A percentile compares a stretch with the other conserved stretches of the same genome.
Evolutionary conservation across 2,113 vertebrate genomes (phyloP).

Genomic region (Alosa alosa): DNA sequence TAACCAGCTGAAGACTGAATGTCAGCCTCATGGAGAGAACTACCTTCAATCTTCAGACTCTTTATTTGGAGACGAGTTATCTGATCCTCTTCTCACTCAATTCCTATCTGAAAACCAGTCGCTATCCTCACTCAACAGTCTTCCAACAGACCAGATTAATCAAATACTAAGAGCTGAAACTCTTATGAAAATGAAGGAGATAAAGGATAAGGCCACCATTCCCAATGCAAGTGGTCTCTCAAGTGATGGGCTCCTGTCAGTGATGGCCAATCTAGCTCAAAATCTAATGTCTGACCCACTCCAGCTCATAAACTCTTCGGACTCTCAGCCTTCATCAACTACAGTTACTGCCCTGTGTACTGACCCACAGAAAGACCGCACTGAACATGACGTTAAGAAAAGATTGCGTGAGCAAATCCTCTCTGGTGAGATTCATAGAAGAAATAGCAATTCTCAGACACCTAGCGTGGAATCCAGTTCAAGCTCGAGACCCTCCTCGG

Average conservation of each 20-base stretch:
- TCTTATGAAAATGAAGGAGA: conserved; percentile 49
- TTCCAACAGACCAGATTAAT: conserved; percentile 42
- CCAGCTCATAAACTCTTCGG: conserved; percentile 34
- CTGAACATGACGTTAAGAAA: conserved; percentile 75
- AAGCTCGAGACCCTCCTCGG: conserved; percentile 37
- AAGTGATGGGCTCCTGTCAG: conserved; percentile 47
- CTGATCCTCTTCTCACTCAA: conserved; percentile 70
- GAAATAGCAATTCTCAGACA: conserved; percentile 60
- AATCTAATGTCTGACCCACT: conserved; percentile 43
- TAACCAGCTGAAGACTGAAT: conserved; percentile 52
- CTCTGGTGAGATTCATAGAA: conserved; percentile 72
- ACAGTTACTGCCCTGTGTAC: neutral
- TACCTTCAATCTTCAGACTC: conserved; percentile 71
- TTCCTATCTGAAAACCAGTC: conserved; percentile 70
- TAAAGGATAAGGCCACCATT: conserved; percentile 31
- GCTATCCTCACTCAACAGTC: conserved; percentile 36
- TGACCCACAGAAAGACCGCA: conserved; percentile 41
- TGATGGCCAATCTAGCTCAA: conserved; percentile 39
- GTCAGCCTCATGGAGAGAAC: conserved; percentile 58
- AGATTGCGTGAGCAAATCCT: conserved; percentile 81
- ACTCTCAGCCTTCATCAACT: conserved; percentile 32
- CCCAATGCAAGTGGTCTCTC: conserved; percentile 36
- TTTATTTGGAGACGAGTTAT: conserved; percentile 62
- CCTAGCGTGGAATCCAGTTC: conserved; percentile 52
- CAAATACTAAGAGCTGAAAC: conserved; percentile 51